Conservation (phyloP, 2,888 invertebrate genomes). For the Coelopa pilipes region DNA sequence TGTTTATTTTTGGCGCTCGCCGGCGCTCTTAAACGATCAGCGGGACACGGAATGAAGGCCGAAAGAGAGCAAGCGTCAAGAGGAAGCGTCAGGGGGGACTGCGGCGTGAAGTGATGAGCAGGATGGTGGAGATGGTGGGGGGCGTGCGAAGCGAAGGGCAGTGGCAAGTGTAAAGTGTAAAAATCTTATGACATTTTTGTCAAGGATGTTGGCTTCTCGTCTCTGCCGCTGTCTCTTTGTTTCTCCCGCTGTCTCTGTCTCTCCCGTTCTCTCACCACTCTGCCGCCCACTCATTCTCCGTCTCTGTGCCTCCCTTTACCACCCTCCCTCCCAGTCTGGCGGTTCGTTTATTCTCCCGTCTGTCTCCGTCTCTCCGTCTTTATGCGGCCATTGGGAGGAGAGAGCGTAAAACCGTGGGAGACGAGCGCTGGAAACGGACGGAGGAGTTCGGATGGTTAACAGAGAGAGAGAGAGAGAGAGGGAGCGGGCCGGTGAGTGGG, state of each 20-base stretch:
- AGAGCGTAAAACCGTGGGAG: not conserved
- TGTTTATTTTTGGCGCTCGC: not conserved
- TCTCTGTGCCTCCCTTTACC: too few species aligned
- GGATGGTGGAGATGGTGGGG: not conserved
- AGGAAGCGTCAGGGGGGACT: not conserved
- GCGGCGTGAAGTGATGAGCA: not conserved
- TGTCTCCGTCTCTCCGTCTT: not conserved
- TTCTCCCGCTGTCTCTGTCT: too few species aligned
- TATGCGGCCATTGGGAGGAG: not conserved
- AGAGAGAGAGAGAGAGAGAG: not conserved
- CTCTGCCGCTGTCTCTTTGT: too few species aligned
- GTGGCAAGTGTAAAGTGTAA: conserved; percentile 13
- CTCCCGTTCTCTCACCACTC: not conserved
- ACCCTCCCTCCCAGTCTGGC: too few species aligned
- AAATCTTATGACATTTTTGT: conserved; percentile 36
- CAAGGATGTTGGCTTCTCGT: conserved; percentile 18
- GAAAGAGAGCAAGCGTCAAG: not conserved
- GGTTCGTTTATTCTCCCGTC: not conserved
- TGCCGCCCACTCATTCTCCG: too few species aligned
- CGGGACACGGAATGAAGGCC: not conserved
- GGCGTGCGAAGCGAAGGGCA: not conserved
- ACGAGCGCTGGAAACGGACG: not conserved
- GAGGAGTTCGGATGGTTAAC: not conserved
- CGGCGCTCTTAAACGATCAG: not conserved
- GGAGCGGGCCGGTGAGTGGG: not conserved